Percentiles rank a stretch among this genome's conserved stretches.
Evolutionary conservation across 2,797 vertebrate genomes (phyloP).

Genomic region (Morus bassanus): DNA sequence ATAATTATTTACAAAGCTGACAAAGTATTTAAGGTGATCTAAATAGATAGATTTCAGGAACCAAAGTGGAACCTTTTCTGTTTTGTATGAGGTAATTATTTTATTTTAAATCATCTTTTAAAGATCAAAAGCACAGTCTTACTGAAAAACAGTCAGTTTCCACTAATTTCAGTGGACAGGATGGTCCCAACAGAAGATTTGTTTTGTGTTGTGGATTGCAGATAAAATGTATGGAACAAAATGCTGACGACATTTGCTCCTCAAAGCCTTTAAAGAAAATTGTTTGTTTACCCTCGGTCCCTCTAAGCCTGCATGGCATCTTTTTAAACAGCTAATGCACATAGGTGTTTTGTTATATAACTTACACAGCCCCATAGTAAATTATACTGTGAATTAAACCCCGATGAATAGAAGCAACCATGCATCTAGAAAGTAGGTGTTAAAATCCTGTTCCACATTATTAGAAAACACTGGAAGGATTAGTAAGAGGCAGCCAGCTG

Average conservation of each 20-base stretch:
- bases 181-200: background rate
- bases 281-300: background rate
- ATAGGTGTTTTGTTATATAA: background rate
- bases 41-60: background rate
- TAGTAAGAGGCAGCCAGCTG: background rate
- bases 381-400: background rate
- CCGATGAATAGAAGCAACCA: conserved; percentile 24
- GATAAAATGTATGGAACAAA: background rate
- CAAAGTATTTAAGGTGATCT: background rate
- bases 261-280: background rate
- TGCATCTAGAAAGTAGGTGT: background rate
- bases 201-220: background rate
- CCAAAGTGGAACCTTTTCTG: background rate
- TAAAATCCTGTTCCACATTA: conserved; percentile 12
- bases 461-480: conserved; percentile 1
- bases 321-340: background rate
- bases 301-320: background rate
- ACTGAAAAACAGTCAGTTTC: background rate
- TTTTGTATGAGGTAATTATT: background rate
- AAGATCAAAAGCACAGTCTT: background rate
- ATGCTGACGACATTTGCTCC: background rate
- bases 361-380: background rate
- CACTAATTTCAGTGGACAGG: background rate
- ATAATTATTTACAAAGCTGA: background rate
- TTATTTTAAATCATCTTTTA: background rate